Evolutionary conservation across 2,797 vertebrate species (phyloP).

Genomic region (Rhadinocentrus ornatus): DNA sequence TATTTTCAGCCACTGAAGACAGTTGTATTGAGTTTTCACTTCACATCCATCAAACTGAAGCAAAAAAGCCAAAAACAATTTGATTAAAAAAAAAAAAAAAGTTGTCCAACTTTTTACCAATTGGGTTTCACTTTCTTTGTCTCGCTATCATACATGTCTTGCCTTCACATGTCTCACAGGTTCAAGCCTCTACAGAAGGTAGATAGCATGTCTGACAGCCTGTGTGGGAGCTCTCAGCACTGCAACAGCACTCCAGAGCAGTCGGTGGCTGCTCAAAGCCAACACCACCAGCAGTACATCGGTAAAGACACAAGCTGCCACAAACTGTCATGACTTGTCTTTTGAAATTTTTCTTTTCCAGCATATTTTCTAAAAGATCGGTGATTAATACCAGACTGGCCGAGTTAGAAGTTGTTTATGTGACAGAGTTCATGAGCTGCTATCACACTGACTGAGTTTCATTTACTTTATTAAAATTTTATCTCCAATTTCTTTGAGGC

Average conservation of each 20-base stretch:
- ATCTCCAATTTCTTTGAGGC: not conserved
- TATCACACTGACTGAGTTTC: not conserved
- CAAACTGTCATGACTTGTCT: not conserved
- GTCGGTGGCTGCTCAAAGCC: constrained; percentile 92
- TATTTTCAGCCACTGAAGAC: too few species aligned
- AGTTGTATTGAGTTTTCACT: too few species aligned
- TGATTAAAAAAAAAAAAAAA: too few species aligned
- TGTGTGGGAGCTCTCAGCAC: constrained; percentile 86
- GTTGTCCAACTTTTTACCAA: not conserved
- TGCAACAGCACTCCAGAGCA: constrained; percentile 88
- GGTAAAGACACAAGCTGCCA: constrained; percentile 77
- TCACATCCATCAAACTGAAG: too few species aligned
- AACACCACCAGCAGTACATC: constrained; percentile 98
- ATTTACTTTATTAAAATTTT: not conserved
- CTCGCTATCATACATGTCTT: constrained; percentile 10
- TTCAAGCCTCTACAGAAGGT: constrained; percentile 95
- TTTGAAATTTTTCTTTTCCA: not conserved
- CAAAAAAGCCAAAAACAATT: too few species aligned
- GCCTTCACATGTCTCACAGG: constrained; percentile 70
- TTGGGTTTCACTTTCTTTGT: not conserved
- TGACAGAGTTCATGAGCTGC: not conserved
- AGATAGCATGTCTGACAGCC: constrained; percentile 88
- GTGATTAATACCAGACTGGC: not conserved
- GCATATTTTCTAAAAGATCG: not conserved
- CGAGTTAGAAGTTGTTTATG: not conserved